Evolutionary conservation across 2,888 invertebrate genomes (phyloP).

Genomic region (Vannuccia rotundouncinata): DNA sequence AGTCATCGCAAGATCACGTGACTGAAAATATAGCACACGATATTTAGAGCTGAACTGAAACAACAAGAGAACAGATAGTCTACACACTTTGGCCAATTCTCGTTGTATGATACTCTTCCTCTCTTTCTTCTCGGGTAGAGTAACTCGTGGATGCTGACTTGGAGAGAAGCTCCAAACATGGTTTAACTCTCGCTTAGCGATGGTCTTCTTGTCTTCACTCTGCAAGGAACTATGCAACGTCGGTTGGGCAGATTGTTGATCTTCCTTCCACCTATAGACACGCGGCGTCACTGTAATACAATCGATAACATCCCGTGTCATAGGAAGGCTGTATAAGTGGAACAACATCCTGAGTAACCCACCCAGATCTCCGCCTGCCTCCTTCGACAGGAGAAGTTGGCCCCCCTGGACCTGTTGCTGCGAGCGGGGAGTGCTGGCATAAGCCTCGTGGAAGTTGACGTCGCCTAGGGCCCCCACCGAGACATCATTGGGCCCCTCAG

Average conservation of each 20-base stretch:
- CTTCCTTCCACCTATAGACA: no score
- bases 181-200: not conserved
- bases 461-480: not conserved
- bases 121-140: not conserved
- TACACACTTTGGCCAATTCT: not conserved
- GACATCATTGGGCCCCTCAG: no score
- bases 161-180: not conserved
- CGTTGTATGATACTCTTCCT: slow-evolving; percentile 15
- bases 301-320: no score
- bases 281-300: no score
- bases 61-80: no score
- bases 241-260: not conserved
- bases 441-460: not conserved
- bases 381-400: no score
- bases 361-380: no score
- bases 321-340: no score
- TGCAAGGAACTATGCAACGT: not conserved
- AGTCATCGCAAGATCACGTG: not conserved
- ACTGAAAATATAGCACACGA: not conserved
- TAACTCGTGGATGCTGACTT: not conserved
- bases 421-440: not conserved
- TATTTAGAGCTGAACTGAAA: not conserved
- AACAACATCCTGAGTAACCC: no score
- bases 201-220: not conserved
- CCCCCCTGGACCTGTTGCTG: no score